Conservation (phyloP, 2,113 vertebrate species). For the Siniperca knerii region DNA sequence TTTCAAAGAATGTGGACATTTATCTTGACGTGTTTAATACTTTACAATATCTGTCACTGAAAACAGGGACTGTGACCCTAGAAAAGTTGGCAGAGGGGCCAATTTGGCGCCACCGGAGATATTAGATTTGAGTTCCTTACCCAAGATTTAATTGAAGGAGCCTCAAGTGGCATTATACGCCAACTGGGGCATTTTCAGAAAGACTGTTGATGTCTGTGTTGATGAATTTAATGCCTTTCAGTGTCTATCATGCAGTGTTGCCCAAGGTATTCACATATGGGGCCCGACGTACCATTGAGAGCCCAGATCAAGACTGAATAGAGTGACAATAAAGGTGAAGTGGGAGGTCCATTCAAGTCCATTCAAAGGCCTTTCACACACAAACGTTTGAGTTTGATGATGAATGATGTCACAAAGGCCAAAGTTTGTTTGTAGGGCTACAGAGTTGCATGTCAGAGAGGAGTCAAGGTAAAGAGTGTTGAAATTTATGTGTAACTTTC, state of each 20-base stretch:
- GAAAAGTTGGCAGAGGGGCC: constrained; percentile 35
- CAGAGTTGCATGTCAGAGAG: constrained; percentile 46
- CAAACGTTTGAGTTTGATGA: constrained; percentile 38
- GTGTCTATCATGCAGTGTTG: constrained; percentile 47
- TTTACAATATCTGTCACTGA: constrained; percentile 39
- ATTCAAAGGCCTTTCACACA: constrained; percentile 63
- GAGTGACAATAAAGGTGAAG: constrained; percentile 66
- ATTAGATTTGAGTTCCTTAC: constrained; percentile 51
- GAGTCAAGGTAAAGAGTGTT: constrained; percentile 44
- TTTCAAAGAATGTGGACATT: constrained; percentile 44
- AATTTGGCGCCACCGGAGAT: constrained; percentile 45
- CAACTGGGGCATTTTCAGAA: constrained; percentile 42
- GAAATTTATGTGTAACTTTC: constrained; percentile 20
- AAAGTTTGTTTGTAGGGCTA: constrained; percentile 49
- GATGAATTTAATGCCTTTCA: constrained; percentile 73
- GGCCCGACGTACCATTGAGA: constrained; percentile 55
- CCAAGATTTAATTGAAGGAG: constrained; percentile 46
- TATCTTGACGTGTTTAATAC: constrained; percentile 11
- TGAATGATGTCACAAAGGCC: constrained; percentile 57
- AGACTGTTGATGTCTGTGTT: constrained; percentile 58
- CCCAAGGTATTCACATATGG: constrained; percentile 67
- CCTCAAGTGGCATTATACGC: constrained; percentile 44
- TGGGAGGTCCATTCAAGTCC: constrained; percentile 71
- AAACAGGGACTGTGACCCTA: constrained; percentile 13
- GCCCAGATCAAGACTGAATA: constrained; percentile 53